These are phyloP conservation scores for Thumatha senex DNA, from an alignment of 2,888 invertebrate genomes.

Conservation along the genomic window DNA sequence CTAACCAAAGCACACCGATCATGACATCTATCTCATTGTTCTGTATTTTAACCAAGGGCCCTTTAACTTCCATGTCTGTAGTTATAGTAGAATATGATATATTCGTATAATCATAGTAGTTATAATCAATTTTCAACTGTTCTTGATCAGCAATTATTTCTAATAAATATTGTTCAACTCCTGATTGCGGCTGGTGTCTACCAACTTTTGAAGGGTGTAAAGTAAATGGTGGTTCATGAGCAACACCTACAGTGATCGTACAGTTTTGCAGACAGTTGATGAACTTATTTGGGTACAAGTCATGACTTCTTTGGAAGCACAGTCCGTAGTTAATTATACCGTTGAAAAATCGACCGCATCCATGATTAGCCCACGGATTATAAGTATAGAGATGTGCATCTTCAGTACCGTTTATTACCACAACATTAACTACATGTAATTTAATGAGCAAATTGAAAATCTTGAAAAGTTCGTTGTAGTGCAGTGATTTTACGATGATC, in stretches of 20 bases:
- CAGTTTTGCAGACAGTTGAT: slow-evolving; percentile 49
- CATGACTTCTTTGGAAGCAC: slow-evolving; percentile 29
- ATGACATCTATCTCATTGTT: slow-evolving; percentile 16
- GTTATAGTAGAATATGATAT: slow-evolving; percentile 5
- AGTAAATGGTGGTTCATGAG: slow-evolving; percentile 51
- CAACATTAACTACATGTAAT: slow-evolving; percentile 39
- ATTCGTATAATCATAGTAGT: background rate
- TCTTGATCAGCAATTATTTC: slow-evolving; percentile 14
- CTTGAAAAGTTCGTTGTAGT: slow-evolving; percentile 15
- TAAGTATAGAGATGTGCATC: slow-evolving; percentile 50
- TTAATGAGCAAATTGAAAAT: slow-evolving; percentile 48
- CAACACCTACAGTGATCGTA: slow-evolving; percentile 38
- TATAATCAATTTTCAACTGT: slow-evolving; percentile 11
- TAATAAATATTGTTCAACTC: slow-evolving; percentile 20
- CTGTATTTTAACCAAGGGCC: slow-evolving; percentile 14
- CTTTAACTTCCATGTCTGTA: slow-evolving; percentile 9
- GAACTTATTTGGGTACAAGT: slow-evolving; percentile 44
- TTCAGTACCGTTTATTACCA: slow-evolving; percentile 43
- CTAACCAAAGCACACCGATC: slow-evolving; percentile 10
- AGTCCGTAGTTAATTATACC: slow-evolving; percentile 46
- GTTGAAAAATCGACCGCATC: slow-evolving; percentile 54
- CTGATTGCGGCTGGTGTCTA: background rate
- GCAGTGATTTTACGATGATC: slow-evolving; percentile 38
- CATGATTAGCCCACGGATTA: slow-evolving; percentile 56
- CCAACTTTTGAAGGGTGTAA: slow-evolving; percentile 28